These are phyloP conservation scores for Sebastes iracundus DNA, from an alignment of 2,797 vertebrate species.

Conservation along the genomic window DNA sequence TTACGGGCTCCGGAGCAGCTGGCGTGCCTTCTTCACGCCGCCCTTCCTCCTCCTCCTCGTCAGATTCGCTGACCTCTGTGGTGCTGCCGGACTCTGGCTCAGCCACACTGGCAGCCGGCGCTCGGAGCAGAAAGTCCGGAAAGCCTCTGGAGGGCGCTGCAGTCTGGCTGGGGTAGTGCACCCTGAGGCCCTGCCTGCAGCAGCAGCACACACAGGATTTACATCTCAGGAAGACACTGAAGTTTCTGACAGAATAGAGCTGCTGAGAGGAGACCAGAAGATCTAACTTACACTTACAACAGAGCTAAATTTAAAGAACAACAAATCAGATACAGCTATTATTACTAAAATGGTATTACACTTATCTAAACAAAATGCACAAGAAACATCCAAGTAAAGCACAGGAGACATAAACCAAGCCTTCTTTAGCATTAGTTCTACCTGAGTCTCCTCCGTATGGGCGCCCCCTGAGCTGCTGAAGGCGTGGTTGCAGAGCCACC, in stretches of 20 bases:
- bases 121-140: conserved; percentile 74
- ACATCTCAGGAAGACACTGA: neutral
- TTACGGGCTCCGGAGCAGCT: neutral
- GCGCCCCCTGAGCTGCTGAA: conserved; percentile 11
- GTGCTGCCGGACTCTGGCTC: conserved; percentile 78
- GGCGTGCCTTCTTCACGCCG: neutral
- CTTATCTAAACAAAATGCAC: neutral
- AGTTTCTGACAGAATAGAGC: neutral
- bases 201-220: neutral
- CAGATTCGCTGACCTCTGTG: conserved; percentile 80
- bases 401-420: neutral
- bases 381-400: no score
- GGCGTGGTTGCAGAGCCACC: conserved; percentile 1
- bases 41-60: conserved; percentile 71
- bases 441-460: conserved; percentile 67
- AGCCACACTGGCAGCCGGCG: conserved; percentile 67
- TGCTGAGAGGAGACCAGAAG: neutral
- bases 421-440: neutral
- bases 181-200: conserved; percentile 73
- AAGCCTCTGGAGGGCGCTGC: conserved; percentile 80
- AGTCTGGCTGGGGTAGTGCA: conserved; percentile 86
- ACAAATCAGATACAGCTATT: neutral
- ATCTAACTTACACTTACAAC: neutral
- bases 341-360: no score
- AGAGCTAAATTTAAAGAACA: neutral